Evolutionary conservation across 2,888 invertebrate species (phyloP).

Genomic region (Idaea straminata): DNA sequence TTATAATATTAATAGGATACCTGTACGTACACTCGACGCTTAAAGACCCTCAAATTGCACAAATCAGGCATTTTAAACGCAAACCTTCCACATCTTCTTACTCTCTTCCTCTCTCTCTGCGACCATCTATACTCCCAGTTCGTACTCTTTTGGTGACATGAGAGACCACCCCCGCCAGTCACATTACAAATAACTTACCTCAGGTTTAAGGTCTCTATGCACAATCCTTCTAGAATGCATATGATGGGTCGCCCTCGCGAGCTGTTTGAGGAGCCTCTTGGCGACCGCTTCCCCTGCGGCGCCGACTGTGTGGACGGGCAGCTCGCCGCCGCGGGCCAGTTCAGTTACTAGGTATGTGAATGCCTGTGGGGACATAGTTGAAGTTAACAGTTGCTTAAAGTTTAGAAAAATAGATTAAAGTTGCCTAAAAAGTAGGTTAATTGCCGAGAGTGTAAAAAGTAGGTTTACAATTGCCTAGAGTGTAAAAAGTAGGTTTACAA

Average conservation of each 20-base stretch:
- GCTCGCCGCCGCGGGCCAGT: constrained; percentile 90
- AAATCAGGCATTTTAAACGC: too few relatives aligned
- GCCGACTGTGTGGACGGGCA: constrained; percentile 78
- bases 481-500: background rate
- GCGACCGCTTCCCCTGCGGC: constrained; percentile 88
- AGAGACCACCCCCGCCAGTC: too few relatives aligned
- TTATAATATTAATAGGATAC: too few relatives aligned
- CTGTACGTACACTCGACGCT: too few relatives aligned
- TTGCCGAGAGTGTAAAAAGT: too few relatives aligned
- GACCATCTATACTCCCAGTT: too few relatives aligned
- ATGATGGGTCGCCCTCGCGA: constrained; percentile 90
- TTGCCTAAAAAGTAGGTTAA: background rate
- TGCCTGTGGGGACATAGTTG: constrained; percentile 56
- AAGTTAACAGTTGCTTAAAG: background rate
- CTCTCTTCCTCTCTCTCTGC: too few relatives aligned
- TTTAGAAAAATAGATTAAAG: too few relatives aligned
- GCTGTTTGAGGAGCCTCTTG: constrained; percentile 88
- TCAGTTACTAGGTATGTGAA: constrained; percentile 96
- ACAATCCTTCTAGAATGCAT: constrained; percentile 93
- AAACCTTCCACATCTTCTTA: too few relatives aligned
- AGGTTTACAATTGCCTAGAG: background rate
- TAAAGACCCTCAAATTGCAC: too few relatives aligned
- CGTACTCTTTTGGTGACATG: too few relatives aligned
- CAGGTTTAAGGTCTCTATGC: constrained; percentile 97
- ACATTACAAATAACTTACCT: constrained; percentile 81